Conservation (phyloP, 2,888 invertebrate genomes). For the Morpho helenor region DNA sequence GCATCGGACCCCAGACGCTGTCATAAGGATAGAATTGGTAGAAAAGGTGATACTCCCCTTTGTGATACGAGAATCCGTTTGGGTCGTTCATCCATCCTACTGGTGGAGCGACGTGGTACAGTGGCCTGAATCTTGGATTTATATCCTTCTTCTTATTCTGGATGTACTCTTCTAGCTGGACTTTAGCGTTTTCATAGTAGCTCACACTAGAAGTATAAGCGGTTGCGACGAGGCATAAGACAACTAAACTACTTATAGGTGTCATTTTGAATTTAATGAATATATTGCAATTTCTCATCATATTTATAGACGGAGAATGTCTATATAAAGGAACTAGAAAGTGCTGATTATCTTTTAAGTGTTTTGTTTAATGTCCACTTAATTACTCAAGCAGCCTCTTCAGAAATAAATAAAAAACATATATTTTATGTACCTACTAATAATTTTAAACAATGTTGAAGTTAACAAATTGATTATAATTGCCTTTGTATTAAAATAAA, state of each 20-base stretch:
- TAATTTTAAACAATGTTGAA: too few species aligned
- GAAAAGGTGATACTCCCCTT: slow-evolving; percentile 74
- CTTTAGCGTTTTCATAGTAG: slow-evolving; percentile 34
- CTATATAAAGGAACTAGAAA: not conserved
- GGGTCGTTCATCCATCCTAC: slow-evolving; percentile 80
- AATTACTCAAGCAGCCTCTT: not conserved
- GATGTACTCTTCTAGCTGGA: slow-evolving; percentile 55
- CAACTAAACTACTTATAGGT: slow-evolving; percentile 20
- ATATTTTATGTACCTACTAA: too few species aligned
- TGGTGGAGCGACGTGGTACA: slow-evolving; percentile 61
- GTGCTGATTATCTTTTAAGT: slow-evolving; percentile 22
- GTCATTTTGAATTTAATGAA: slow-evolving; percentile 26
- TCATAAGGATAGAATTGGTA: slow-evolving; percentile 75
- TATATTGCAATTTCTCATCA: not conserved
- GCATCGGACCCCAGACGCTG: slow-evolving; percentile 69
- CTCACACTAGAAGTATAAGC: slow-evolving; percentile 32
- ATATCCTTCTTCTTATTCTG: slow-evolving; percentile 47
- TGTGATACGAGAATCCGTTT: slow-evolving; percentile 73
- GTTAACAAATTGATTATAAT: too few species aligned
- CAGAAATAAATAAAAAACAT: too few species aligned
- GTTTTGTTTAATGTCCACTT: slow-evolving; percentile 25
- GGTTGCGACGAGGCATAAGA: slow-evolving; percentile 33
- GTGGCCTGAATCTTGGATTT: slow-evolving; percentile 53
- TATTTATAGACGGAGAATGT: slow-evolving; percentile 13
- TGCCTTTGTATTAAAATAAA: too few species aligned